Conservation (phyloP, 2,113 vertebrate species). For the Notarius lentiginosus region DNA sequence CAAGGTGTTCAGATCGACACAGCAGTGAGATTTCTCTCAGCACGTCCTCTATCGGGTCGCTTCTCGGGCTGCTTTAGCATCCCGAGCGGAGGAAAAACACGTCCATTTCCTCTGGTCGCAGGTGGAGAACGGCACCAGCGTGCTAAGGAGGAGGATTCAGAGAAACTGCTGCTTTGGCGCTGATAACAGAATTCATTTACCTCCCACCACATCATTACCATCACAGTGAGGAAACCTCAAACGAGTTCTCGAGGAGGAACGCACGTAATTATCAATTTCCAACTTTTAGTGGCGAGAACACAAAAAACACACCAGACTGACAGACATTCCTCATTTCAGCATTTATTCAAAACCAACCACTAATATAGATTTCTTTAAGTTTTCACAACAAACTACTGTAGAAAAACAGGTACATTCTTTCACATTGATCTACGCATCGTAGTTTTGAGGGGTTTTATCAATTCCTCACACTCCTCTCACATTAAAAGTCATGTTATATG, state of each 20-base stretch:
- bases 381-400: not conserved
- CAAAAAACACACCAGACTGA: not conserved
- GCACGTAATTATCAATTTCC: not conserved
- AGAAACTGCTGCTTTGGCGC: conserved; percentile 56
- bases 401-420: not conserved
- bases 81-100: conserved; percentile 47
- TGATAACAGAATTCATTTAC: conserved; percentile 58
- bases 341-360: not conserved
- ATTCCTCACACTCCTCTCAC: not conserved
- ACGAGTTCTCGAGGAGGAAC: conserved; percentile 54
- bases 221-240: conserved; percentile 64
- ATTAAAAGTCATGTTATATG: not conserved
- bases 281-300: not conserved
- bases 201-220: conserved; percentile 44
- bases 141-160: conserved; percentile 64
- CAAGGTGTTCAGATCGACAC: conserved; percentile 7
- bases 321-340: not conserved
- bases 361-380: not conserved
- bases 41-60: conserved; percentile 45
- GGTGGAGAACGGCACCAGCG: conserved; percentile 50
- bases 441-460: not conserved
- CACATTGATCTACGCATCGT: not conserved
- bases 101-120: conserved; percentile 54
- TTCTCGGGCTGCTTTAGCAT: conserved; percentile 55
- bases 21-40: conserved; percentile 59